These are phyloP conservation scores for Pogona vitticeps DNA, from an alignment of 2,113 vertebrate species.

Conservation along the genomic window DNA sequence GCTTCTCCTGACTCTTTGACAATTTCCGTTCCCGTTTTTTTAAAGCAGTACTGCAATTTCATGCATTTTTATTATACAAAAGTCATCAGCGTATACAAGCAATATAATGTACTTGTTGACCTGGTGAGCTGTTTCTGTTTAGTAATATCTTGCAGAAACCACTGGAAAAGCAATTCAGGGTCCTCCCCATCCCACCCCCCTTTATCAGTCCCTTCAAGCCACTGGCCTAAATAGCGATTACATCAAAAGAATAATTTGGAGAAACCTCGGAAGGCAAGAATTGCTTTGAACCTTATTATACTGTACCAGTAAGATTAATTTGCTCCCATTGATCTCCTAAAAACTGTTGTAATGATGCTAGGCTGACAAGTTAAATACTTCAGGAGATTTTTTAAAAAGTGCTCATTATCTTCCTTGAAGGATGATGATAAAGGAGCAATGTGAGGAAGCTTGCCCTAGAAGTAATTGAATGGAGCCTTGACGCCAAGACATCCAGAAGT, in stretches of 20 bases:
- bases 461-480: slow-evolving; percentile 33
- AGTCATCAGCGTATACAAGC: rapidly evolving
- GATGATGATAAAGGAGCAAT: slow-evolving; percentile 27
- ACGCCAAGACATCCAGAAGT: slow-evolving; percentile 11
- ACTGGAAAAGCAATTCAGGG: neutral
- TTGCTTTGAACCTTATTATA: slow-evolving; percentile 49
- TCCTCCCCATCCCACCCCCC: neutral
- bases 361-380: slow-evolving; percentile 45
- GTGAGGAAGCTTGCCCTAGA: neutral
- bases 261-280: slow-evolving; percentile 38
- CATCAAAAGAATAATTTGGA: slow-evolving; percentile 56
- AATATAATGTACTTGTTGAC: neutral
- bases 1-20: neutral
- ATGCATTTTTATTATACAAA: neutral
- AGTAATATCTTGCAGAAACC: slow-evolving; percentile 7
- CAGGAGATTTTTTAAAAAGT: slow-evolving; percentile 17
- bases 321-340: slow-evolving; percentile 49
- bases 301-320: slow-evolving; percentile 52
- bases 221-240: slow-evolving; percentile 48
- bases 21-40: neutral
- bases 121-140: slow-evolving; percentile 7
- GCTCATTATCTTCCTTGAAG: slow-evolving; percentile 38
- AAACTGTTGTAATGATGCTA: slow-evolving; percentile 45
- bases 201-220: slow-evolving; percentile 37
- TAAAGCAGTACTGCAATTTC: neutral